A percentile compares a stretch with the other conserved stretches of the same genome.
Evolutionary conservation across 2,888 invertebrate genomes (phyloP).

Genomic region (Microplitis manilae): DNA sequence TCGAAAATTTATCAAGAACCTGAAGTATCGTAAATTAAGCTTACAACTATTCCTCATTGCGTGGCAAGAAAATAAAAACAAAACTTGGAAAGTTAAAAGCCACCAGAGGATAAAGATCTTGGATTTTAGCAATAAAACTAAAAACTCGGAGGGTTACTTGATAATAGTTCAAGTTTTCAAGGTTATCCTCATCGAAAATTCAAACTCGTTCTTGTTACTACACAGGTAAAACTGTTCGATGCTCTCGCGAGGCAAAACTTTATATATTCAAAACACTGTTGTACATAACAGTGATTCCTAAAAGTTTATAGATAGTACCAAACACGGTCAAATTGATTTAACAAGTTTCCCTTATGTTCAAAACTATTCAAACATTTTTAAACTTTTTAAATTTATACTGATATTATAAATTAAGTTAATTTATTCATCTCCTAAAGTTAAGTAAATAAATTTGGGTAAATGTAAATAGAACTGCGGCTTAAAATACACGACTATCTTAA

Average conservation of each 20-base stretch:
- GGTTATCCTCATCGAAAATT: slow-evolving; percentile 24
- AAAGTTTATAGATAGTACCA: slow-evolving; percentile 6
- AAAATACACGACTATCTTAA: too few species aligned
- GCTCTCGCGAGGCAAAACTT: neutral
- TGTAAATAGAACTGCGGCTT: too few species aligned
- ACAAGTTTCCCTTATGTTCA: neutral
- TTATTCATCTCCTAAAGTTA: too few species aligned
- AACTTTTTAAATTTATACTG: too few species aligned
- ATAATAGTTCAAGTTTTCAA: slow-evolving; percentile 23
- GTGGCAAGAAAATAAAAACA: neutral
- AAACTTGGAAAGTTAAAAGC: neutral
- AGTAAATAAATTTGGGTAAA: too few species aligned
- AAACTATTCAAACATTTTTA: neutral
- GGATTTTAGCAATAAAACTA: neutral
- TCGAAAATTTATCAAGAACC: neutral
- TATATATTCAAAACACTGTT: neutral
- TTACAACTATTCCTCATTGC: slow-evolving; percentile 11
- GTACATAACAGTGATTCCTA: neutral
- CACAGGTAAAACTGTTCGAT: neutral
- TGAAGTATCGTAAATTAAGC: neutral
- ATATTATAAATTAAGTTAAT: too few species aligned
- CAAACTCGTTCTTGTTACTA: slow-evolving; percentile 3
- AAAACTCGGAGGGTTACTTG: neutral
- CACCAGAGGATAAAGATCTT: neutral
- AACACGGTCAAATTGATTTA: neutral